phyloP scores from a whole-genome alignment of 2,888 invertebrate genomes.

The Anoplius nigerrimus region DNA sequence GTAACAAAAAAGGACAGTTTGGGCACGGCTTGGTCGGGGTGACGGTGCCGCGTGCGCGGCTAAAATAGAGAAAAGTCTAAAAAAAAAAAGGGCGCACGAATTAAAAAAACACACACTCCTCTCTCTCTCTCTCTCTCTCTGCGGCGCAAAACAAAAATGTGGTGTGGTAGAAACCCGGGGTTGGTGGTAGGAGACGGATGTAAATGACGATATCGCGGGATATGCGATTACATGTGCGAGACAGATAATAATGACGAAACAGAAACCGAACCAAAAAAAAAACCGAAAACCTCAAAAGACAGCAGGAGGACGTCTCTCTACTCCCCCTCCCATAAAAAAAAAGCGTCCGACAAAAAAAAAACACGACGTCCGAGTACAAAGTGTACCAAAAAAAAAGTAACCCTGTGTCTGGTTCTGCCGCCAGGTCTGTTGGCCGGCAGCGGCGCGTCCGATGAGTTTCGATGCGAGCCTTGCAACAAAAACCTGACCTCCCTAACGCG shows the following conservation, averaged over 20 bases:
- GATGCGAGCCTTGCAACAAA: constrained; percentile 95
- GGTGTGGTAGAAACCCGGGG: constrained; percentile 43
- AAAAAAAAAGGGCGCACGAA: constrained; percentile 48
- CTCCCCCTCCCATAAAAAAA: constrained; percentile 11
- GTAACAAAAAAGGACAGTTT: constrained; percentile 49
- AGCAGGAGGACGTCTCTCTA: constrained; percentile 4
- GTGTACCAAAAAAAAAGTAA: constrained; percentile 66
- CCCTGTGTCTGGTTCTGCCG: constrained; percentile 77
- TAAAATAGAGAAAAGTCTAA: too few relatives aligned
- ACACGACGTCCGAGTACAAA: constrained; percentile 43
- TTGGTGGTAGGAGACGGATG: constrained; percentile 54
- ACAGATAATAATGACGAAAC: constrained; percentile 14
- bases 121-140: constrained; percentile 21
- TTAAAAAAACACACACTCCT: constrained; percentile 2
- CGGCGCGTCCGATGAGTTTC: constrained; percentile 89
- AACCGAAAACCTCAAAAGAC: constrained; percentile 28
- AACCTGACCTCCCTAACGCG: constrained; percentile 90
- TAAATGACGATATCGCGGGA: constrained; percentile 49
- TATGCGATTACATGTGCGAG: constrained; percentile 38
- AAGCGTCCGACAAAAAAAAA: constrained; percentile 70
- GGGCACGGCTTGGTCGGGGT: constrained; percentile 71
- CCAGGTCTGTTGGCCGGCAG: constrained; percentile 79
- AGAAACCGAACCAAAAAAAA: constrained; percentile 24
- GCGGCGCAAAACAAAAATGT: constrained; percentile 37
- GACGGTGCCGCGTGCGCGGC: constrained; percentile 65